Evolutionary conservation across 1,140 invertebrate species (phyloP), one percentile per base, ranked within the genome.

Genomic region (Cataglyphis hispanica): DNA sequence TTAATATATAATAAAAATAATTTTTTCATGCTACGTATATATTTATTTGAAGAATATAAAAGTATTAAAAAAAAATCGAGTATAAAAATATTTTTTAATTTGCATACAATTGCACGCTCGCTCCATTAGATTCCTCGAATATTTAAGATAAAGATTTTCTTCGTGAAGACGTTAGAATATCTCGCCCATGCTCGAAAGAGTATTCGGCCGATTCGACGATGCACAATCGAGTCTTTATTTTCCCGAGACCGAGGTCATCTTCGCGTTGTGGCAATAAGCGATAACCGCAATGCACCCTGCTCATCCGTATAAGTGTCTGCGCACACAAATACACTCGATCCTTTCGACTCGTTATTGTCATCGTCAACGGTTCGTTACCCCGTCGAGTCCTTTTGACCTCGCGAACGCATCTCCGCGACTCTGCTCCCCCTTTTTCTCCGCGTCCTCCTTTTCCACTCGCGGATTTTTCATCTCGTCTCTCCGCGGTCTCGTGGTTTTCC

Each of bases 321-420:
- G 63, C 70, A 86, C 86, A 90, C 85, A 89, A 88, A 90, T 86
- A 91, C 85, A 60, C 56, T 86, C 87, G 83, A 86, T 87, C 85
- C 84, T 60, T 81, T 81, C 85, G 74, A 85, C 85, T 87, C 89
- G 87, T 92, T 92, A 81, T 81, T 81, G 91, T 92, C 87, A 90
- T 92, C 90, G 64, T 84, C 86, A 46, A 67, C 87, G 88, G 89
- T 92, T 91, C 87, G 90, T 92, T 91, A 92, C 87, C 86, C 88
- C 56, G 87, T 27, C 81, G 53, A 87, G 87, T 78, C 87, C 85
- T 87, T 90, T 90, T 90, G 90, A 91, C 90, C 87, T 63, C 63
- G 37, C 77, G 76, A 81, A 58, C 53, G 63, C 64, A 58, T 22
- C 31, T 31, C 31, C 31, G 40, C 40, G 40, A 60, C 80, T 85